These are phyloP conservation scores for Tetragonisca angustula DNA, from an alignment of 2,888 invertebrate genomes.

Conservation along the genomic window DNA sequence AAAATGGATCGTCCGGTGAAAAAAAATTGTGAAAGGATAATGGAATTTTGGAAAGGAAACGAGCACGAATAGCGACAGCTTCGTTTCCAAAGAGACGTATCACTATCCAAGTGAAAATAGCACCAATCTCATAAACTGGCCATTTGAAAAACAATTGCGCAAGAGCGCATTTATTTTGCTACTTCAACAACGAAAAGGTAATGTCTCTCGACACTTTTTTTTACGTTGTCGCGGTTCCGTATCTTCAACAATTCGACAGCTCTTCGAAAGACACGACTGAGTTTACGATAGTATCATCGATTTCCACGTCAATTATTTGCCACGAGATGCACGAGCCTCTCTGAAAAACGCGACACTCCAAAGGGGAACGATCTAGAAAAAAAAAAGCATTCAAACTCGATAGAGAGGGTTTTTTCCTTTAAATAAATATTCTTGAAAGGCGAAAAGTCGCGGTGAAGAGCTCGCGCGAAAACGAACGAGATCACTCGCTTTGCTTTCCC, in stretches of 20 bases:
- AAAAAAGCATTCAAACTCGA: background rate
- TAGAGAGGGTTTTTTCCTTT: background rate
- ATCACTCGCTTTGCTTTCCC: background rate
- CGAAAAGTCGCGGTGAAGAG: background rate
- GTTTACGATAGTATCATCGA: background rate
- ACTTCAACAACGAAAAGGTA: background rate
- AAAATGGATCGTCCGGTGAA: background rate
- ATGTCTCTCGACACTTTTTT: background rate
- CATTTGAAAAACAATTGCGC: constrained; percentile 28
- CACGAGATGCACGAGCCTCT: background rate
- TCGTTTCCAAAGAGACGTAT: too few species aligned
- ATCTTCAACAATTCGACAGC: background rate
- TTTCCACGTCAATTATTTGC: background rate
- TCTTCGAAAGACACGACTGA: background rate
- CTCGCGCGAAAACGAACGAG: background rate
- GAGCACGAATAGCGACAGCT: background rate
- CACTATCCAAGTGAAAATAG: constrained; percentile 12
- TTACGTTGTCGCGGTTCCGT: too few species aligned
- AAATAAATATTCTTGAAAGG: background rate
- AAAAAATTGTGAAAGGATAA: background rate
- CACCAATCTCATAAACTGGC: constrained; percentile 46
- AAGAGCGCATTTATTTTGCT: constrained; percentile 29
- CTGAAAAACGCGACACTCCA: background rate
- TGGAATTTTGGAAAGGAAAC: constrained; percentile 13
- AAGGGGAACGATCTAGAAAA: background rate